These are phyloP conservation scores for Heliconius cydno DNA, from an alignment of 2,888 invertebrate species.

Conservation along the genomic window DNA sequence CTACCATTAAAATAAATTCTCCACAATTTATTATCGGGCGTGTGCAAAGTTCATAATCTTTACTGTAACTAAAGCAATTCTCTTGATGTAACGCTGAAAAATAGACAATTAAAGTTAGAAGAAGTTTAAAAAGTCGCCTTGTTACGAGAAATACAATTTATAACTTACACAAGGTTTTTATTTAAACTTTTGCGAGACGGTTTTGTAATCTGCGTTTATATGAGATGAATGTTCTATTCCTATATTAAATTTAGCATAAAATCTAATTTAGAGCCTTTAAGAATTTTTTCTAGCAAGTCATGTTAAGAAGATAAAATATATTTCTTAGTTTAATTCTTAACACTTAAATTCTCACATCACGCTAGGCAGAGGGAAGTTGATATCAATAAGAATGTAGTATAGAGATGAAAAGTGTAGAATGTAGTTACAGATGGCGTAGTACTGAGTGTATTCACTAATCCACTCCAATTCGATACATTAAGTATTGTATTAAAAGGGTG, in stretches of 20 bases:
- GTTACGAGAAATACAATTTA: constrained; percentile 73
- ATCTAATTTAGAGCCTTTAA: background rate
- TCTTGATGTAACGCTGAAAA: constrained; percentile 41
- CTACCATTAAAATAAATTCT: background rate
- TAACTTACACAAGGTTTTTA: constrained; percentile 70
- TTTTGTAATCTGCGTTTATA: constrained; percentile 4
- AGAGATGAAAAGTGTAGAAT: no score
- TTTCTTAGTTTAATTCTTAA: no score
- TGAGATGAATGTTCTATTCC: background rate
- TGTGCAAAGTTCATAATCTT: constrained; percentile 25
- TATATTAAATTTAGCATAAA: background rate
- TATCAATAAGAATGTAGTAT: no score
- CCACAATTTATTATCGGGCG: constrained; percentile 8
- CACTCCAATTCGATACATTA: no score
- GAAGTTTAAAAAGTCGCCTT: constrained; percentile 71
- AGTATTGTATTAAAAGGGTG: no score
- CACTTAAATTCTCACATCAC: no score
- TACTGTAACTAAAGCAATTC: constrained; percentile 21
- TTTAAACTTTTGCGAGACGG: constrained; percentile 60
- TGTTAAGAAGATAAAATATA: background rate
- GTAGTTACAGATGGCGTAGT: no score
- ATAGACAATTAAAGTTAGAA: constrained; percentile 66
- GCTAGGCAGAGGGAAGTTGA: no score
- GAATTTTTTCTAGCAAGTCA: background rate
- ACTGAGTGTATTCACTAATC: no score